Base-by-base conservation (phyloP, 2,888 invertebrate species). In the Xylota sylvarum region DNA sequence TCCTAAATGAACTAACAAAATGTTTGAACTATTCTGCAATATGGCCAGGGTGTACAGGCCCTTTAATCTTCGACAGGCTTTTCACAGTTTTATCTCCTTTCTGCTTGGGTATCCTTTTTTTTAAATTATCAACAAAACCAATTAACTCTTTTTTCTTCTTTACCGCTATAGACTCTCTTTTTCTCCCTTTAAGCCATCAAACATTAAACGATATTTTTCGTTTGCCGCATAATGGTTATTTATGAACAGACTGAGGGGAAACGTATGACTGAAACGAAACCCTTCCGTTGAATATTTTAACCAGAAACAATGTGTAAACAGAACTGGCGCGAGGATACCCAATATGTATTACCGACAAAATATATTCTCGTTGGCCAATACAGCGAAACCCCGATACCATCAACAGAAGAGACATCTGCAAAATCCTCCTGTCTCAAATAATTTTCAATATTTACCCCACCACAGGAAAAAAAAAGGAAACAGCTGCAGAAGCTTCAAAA, bases 161-260 rank as follows among this genome's bases (percentile, higher is more conserved):
- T 12, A 6, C 10, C 5, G 14, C 17, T 14, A 6, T 10, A 2
- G 23, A 23, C 23, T 23, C 23, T 23, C 23, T 3, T 23, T 23
- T 23, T 23, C 5, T 30, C 56, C 14, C 56, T 30, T 30, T 10
- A 48, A 35, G 9, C 58, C 69, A 52, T 69, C 69, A 55, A 78
- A 78, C 55, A 52, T 69, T 69, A 78, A 78, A 78, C 37, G 60
- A 60, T 62, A 60, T 72, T 77, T 77, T 69, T 77, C 58, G 40
- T 77, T 67, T 77, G 58, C 77, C 77, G 67, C 77, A 67, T 77
- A 37, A 77, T 60, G 77, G 46, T 60, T 77, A 60, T 77, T 77
- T 77, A 65, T 58, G 76, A 23, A 62, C 50, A 17, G 17, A 43
- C 35, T 10, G 12, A 32, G 2, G 48, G 17, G 30, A 48, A 23